Conservation (phyloP, 1,140 invertebrate genomes). For the Globodera ellingtonae region DNA sequence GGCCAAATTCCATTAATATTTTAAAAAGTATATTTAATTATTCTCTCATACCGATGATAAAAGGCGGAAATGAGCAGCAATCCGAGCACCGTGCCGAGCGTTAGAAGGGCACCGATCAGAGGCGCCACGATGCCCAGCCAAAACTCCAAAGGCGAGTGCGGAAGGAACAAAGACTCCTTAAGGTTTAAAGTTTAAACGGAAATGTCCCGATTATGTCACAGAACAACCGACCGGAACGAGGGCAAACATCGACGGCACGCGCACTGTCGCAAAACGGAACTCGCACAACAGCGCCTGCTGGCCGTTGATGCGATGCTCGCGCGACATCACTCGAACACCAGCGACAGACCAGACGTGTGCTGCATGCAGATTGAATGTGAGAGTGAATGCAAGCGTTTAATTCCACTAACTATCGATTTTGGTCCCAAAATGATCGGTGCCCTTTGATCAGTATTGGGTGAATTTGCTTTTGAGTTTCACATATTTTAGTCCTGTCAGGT, state of each 20-base stretch:
- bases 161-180: slow-evolving; percentile 43
- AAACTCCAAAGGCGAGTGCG: slow-evolving; percentile 8
- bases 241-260: slow-evolving; percentile 43
- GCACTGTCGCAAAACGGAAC: slow-evolving; percentile 39
- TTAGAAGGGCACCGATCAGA: slow-evolving; percentile 35
- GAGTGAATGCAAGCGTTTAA: background rate
- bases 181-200: background rate
- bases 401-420: too few relatives aligned
- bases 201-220: background rate
- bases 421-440: background rate
- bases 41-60: slow-evolving; percentile 2
- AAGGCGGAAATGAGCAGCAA: slow-evolving; percentile 39
- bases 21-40: too few relatives aligned
- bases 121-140: slow-evolving; percentile 27
- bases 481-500: too few relatives aligned
- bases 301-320: slow-evolving; percentile 28
- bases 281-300: slow-evolving; percentile 45
- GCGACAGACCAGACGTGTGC: slow-evolving; percentile 48
- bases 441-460: too few relatives aligned
- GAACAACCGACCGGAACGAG: slow-evolving; percentile 41
- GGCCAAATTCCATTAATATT: background rate
- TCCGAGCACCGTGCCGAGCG: slow-evolving; percentile 25
- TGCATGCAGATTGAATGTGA: background rate
- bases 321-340: slow-evolving; percentile 49
- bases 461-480: slow-evolving; percentile 1